These are phyloP conservation scores for Gnatocerus cornutus DNA, from an alignment of 2,888 invertebrate species.

Conservation along the genomic window DNA sequence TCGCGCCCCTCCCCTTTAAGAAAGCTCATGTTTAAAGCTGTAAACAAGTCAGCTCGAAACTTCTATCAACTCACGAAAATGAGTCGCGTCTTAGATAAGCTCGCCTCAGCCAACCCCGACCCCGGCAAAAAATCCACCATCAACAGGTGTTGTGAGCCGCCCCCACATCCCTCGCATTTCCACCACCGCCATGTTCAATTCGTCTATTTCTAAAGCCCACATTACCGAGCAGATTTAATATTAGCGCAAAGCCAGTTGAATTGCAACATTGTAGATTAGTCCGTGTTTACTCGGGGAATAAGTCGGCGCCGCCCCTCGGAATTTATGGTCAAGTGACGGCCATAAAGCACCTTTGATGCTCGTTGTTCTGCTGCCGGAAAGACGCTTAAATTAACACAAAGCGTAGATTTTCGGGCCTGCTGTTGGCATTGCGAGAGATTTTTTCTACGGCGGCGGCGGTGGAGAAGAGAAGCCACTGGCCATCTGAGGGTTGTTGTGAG, in stretches of 20 bases:
- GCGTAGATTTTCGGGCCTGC: constrained; percentile 18
- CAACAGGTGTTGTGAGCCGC: constrained; percentile 27
- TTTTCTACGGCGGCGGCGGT: background rate
- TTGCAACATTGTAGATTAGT: constrained; percentile 68
- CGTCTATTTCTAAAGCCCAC: constrained; percentile 57
- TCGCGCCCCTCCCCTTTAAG: background rate
- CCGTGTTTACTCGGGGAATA: constrained; percentile 68
- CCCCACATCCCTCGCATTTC: background rate
- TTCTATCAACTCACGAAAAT: constrained; percentile 1
- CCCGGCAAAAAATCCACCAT: constrained; percentile 16
- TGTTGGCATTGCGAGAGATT: constrained; percentile 20
- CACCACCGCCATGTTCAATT: constrained; percentile 26
- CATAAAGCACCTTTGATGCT: constrained; percentile 54
- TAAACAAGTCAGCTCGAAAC: background rate
- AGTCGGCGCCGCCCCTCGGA: constrained; percentile 58
- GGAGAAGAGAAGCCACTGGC: constrained; percentile 31
- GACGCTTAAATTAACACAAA: constrained; percentile 32
- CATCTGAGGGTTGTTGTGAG: constrained; percentile 19
- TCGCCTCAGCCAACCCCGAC: constrained; percentile 6
- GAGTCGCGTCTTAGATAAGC: constrained; percentile 18
- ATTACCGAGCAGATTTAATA: constrained; percentile 64
- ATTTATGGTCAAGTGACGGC: constrained; percentile 55
- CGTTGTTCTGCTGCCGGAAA: constrained; percentile 38
- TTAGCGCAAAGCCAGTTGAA: constrained; percentile 61
- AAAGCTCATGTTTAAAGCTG: background rate